Evolutionary conservation across 1,140 invertebrate species (phyloP), one percentile per base, ranked within the genome.

Genomic region (Diprion similis): DNA sequence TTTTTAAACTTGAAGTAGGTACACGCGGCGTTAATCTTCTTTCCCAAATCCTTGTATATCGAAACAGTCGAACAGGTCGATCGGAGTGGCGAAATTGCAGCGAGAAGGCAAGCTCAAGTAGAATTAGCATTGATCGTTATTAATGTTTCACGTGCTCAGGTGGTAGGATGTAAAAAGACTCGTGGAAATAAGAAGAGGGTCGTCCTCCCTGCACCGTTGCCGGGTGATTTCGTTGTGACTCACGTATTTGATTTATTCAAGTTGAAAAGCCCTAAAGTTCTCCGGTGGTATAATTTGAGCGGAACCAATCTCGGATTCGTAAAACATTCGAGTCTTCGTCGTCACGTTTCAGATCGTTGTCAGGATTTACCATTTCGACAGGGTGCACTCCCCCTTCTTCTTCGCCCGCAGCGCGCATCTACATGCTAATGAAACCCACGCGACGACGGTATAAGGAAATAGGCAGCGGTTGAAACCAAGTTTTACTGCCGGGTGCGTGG

Each of bases 401-500:
- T 37, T 37, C 24, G 2, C 24, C 24, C 24, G 24, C 24, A 37
- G 24, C 24, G 51, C 51, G 51, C 11, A 59, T 59, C 51, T 59
- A 59, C 51, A 59, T 59, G 51, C 51, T 59, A 59, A 59, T 59
- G 51, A 59, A 59, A 59, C 51, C 51, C n/a, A 59, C 51, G 11
- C 51, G 11, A 17, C 51, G 11, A 17, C 11, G 51, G 51, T 59
- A 59, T 17, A 13, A 59, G 51, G 51, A 59, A 59, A 59, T 59
- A 17, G 51, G 51, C 9, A 10, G 51, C 9, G 51, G 51, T 59
- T 59, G 24, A 37, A 37, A 17, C 51, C 11, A 59, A 59, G 11
- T 59, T 59, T 59, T 59, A 59, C 51, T 59, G n/a, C 51, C 51
- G 51, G 51, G 51, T 59, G 51, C 51, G 51, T 59, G 51, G 51